These are phyloP conservation scores for Ptilorrhoa leucosticta DNA, from an alignment of 2,113 vertebrate species.

Conservation along the genomic window DNA sequence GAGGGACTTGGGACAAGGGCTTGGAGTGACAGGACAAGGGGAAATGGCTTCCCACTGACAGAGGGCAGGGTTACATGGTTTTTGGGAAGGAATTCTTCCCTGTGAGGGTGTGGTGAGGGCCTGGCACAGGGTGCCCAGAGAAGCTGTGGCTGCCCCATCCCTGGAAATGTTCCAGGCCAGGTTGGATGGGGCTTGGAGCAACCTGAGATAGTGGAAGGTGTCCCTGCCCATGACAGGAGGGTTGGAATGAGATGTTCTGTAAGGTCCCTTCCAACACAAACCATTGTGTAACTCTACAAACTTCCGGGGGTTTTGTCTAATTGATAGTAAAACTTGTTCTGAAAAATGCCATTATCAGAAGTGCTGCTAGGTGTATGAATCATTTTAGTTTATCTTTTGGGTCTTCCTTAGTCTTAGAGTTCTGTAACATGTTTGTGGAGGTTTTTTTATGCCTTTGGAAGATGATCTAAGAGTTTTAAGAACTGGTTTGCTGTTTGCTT, in stretches of 20 bases:
- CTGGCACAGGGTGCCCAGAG: not conserved
- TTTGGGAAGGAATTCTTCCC: not conserved
- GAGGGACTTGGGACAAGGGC: not conserved
- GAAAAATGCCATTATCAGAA: not conserved
- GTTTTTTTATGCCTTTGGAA: not conserved
- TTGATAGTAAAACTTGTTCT: not conserved
- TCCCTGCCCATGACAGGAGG: not conserved
- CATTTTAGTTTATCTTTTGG: not conserved
- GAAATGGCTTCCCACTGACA: not conserved
- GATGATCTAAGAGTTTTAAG: not conserved
- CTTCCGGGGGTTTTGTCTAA: not conserved
- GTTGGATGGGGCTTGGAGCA: not conserved
- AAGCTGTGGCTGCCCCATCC: not conserved
- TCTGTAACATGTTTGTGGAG: fast-evolving
- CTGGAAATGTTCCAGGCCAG: not conserved
- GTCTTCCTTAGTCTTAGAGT: not conserved
- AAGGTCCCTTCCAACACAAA: not conserved
- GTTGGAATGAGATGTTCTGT: fast-evolving
- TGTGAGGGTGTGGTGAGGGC: fast-evolving
- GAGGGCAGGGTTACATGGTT: not conserved
- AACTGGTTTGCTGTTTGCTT: conserved; percentile 35
- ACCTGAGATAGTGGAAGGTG: not conserved
- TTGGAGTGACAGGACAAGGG: not conserved
- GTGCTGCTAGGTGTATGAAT: not conserved
- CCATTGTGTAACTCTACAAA: not conserved